Conservation (phyloP, 2,113 vertebrate genomes). For the Eira barbara region DNA sequence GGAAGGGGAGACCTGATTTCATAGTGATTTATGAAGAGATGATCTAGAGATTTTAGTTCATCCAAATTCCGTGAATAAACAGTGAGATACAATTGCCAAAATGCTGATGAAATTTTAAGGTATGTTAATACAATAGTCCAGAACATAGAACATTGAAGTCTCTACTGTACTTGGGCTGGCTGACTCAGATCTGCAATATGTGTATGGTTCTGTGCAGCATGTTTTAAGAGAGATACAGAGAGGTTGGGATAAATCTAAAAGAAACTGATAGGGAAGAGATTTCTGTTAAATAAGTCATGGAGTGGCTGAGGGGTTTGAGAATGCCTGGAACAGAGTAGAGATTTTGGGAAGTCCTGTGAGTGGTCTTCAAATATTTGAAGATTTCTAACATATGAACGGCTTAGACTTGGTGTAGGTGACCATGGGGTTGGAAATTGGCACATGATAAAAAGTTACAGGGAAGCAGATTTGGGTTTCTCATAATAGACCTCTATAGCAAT, state of each 20-base stretch:
- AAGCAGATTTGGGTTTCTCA: neutral
- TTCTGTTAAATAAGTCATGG: neutral
- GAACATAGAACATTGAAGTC: neutral
- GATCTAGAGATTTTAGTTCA: neutral
- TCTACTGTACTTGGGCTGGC: neutral
- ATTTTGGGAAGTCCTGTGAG: neutral
- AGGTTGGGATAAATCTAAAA: neutral
- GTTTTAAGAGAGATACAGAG: constrained; percentile 11
- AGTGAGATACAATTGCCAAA: neutral
- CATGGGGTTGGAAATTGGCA: neutral
- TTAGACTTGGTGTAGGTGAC: neutral
- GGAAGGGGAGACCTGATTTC: neutral
- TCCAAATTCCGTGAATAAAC: neutral
- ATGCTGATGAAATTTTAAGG: neutral
- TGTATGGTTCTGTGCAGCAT: neutral
- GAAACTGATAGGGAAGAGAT: neutral
- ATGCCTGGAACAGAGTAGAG: neutral
- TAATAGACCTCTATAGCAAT: neutral
- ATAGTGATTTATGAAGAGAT: constrained; percentile 9
- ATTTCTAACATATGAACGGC: neutral
- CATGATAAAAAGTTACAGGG: neutral
- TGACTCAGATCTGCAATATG: neutral
- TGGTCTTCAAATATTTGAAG: neutral
- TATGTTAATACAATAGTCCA: neutral
- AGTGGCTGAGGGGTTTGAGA: neutral